Conservation (phyloP, 2,888 invertebrate species). For the Drosophila emarginata region DNA sequence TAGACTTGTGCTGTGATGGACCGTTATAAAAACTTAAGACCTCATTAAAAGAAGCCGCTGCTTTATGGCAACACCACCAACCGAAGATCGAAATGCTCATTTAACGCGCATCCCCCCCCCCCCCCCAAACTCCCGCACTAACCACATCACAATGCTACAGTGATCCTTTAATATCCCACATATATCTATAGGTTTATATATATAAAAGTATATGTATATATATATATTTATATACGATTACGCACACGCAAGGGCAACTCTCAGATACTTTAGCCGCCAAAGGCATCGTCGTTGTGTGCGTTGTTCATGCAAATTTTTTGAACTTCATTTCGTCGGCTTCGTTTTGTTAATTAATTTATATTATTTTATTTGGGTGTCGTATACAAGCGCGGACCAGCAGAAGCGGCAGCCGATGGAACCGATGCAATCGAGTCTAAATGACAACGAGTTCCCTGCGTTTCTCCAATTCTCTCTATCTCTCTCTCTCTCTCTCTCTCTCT, state of each 20-base stretch:
- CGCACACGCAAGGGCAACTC: constrained; percentile 65
- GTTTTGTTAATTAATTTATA: constrained; percentile 82
- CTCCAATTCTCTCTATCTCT: constrained; percentile 17
- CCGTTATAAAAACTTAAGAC: constrained; percentile 74
- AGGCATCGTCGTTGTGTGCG: constrained; percentile 51
- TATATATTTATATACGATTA: constrained; percentile 58
- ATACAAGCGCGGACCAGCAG: constrained; percentile 48
- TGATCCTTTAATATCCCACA: constrained; percentile 49
- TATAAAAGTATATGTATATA: background rate
- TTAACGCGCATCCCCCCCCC: constrained; percentile 52
- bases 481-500: constrained; percentile 28
- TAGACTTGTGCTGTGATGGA: constrained; percentile 26
- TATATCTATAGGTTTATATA: constrained; percentile 6
- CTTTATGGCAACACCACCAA: constrained; percentile 60
- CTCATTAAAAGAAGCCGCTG: constrained; percentile 73
- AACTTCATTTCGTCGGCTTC: constrained; percentile 77
- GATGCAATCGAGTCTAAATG: constrained; percentile 28
- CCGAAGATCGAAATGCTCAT: constrained; percentile 60
- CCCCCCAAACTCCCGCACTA: constrained; percentile 19
- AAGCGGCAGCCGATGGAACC: constrained; percentile 19
- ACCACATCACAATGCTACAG: constrained; percentile 31
- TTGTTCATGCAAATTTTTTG: constrained; percentile 73
- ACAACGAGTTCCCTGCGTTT: constrained; percentile 9
- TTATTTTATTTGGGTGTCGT: constrained; percentile 81
- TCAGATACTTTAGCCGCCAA: constrained; percentile 54